Base-by-base conservation (phyloP, 1,140 invertebrate species). In the Drosophila pseudoananassae region DNA sequence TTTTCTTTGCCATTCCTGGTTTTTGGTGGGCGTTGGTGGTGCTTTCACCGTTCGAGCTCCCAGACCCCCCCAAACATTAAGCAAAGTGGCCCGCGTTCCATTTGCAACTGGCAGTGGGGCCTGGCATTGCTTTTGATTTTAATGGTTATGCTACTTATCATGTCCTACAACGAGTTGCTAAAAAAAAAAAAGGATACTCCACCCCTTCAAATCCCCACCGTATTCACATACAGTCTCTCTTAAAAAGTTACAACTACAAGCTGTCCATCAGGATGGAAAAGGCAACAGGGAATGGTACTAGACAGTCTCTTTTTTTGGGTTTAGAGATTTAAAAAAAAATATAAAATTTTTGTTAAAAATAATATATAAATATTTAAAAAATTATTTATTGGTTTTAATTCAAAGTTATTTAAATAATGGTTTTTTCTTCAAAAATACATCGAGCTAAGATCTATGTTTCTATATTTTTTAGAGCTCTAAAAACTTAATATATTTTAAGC, bases 141-240 rank as follows among this genome's bases (percentile, higher is more conserved):
- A 85, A 85, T 85, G 82, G 82, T 78, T 72, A 81, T 72, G 82
- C 82, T 85, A 87, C 82, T 87, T 85, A 85, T 85, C 83, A 87
- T 87, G 82, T 85, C 65, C 68, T 52, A 46, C 77, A 77, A 64
- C 66, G 46, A 55, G 40, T 36, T 29, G 25, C 47, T 1, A 15
- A 10, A 29, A 60, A 54, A 60, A 54, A 10, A 17, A 43, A 27
- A 17, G 17, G 7, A 55, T 43, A 14, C 40, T 4, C 14, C 10
- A 0, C 40, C 10, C n/a, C 38, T 9, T 1, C 8, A 2, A 4
- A 29, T 29, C 29, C 29, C 8, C 6, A 6, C 8, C n/a, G n/a
- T n/a, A 9, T 6, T 4, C 25, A 33, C 8, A 8, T 3, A 8
- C 31, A 33, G 7, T 33, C 31, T 33, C 10, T 33, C 8, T 10